These are phyloP conservation scores for Corydoras sp. DNA, from an alignment of 2,113 vertebrate species.

Conservation along the genomic window DNA sequence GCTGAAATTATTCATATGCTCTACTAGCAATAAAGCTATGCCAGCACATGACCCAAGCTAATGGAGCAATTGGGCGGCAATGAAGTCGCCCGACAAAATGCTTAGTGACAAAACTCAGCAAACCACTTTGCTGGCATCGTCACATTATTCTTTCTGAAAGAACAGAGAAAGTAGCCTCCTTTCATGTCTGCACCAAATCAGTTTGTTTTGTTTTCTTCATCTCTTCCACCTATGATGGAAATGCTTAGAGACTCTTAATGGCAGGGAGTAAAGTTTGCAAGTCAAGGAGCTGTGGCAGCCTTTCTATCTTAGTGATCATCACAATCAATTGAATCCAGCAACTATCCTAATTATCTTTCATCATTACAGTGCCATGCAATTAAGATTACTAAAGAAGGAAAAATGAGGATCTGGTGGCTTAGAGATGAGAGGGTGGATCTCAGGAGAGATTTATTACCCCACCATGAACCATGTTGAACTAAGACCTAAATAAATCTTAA, in stretches of 20 bases:
- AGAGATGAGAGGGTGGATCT: constrained; percentile 12
- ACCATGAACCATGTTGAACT: constrained; percentile 12
- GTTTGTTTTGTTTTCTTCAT: constrained; percentile 6
- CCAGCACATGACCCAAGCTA: neutral
- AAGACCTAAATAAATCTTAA: constrained; percentile 36
- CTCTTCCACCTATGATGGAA: constrained; percentile 4
- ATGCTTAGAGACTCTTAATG: neutral
- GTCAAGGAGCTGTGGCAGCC: neutral
- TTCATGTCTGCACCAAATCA: constrained; percentile 7
- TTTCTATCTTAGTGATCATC: constrained; percentile 4
- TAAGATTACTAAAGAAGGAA: neutral
- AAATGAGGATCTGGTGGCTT: neutral
- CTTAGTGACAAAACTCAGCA: constrained; percentile 10
- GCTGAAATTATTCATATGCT: no score
- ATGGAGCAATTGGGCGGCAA: constrained; percentile 7
- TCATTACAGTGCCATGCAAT: neutral
- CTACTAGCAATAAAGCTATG: neutral
- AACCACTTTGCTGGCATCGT: constrained; percentile 14
- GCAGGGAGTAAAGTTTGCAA: constrained; percentile 14
- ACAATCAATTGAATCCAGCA: neutral
- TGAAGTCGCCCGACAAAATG: constrained; percentile 1
- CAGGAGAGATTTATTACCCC: constrained; percentile 31
- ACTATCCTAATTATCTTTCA: constrained; percentile 4
- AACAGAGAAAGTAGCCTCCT: neutral
- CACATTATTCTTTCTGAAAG: constrained; percentile 12